Conservation (phyloP, 2,113 vertebrate genomes). For the Antechinus flavipes region DNA sequence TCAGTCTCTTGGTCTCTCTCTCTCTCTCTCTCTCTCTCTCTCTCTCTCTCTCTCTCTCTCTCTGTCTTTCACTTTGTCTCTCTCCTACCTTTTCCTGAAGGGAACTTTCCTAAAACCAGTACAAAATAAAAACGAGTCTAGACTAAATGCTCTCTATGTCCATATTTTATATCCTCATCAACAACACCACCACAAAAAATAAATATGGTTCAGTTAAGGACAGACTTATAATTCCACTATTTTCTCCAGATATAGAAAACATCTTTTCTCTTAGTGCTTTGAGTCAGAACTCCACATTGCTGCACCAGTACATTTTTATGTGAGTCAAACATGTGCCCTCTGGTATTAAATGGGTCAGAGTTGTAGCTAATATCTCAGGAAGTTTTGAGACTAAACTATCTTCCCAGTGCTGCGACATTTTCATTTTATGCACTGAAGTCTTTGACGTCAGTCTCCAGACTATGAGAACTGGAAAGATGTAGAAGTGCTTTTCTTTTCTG, state of each 20-base stretch:
- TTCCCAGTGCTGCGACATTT: background rate
- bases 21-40: background rate
- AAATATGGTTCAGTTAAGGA: background rate
- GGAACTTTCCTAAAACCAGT: too few species aligned
- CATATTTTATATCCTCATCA: background rate
- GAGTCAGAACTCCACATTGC: background rate
- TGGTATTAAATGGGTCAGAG: background rate
- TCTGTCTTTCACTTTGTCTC: too few species aligned
- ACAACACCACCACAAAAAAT: background rate
- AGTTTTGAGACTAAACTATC: constrained; percentile 4
- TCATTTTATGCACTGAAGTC: constrained; percentile 3
- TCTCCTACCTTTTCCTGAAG: background rate
- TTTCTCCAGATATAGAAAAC: background rate
- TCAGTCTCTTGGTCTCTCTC: too few species aligned
- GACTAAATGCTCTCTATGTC: background rate
- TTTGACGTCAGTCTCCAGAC: constrained; percentile 12
- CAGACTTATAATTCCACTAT: fast-evolving
- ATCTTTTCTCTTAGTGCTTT: background rate
- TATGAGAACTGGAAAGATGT: background rate
- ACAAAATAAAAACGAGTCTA: background rate
- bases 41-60: background rate
- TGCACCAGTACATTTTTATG: background rate
- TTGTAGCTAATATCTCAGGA: background rate
- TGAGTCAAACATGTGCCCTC: background rate
- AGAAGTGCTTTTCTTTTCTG: background rate